Base-by-base conservation (phyloP, 2,888 invertebrate species). In the Acrobasis suavella region DNA sequence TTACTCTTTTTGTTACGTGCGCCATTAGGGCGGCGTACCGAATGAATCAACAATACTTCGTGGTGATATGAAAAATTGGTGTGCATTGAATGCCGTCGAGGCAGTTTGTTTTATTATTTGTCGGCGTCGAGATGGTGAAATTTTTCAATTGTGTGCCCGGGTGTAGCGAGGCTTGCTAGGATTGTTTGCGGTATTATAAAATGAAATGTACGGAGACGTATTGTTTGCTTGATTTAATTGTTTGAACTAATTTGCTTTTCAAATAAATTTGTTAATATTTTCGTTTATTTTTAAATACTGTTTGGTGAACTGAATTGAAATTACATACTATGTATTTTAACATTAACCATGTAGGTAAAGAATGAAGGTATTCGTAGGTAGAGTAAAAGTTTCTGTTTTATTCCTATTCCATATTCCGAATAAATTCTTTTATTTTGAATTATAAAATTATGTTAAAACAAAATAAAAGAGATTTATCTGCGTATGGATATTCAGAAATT, bases 1-100 rank as follows among this genome's bases (percentile, higher is more conserved):
- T 71, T 74, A 67, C 67, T 71, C 66, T 74, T 76, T 76, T 68
- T 67, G 65, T 66, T 63, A 69, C 65, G 66, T 64, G 71, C 56
- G 69, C 69, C 64, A 69, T 67, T 71, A 67, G 65, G 72, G 70
- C 69, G 66, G 64, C 56, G 46, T 58, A 39, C 56, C 60, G 64
- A 64, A 68, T 67, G 64, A 68, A 68, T 67, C 67, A 68, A 68
- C 68, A 67, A 67, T 66, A 62, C 63, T 62, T 10, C 61, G 56
- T 61, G 56, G 62, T 59, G 67, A 65, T 64, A 67, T 72, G 65
- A 67, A 68, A 72, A 65, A 74, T 67, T 66, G 63, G 55, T 46
- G 58, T 51, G 56, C 65, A 63, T 62, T 64, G 60, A 60, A 63
- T 63, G 50, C 37, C 15, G 58, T n/a, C 3, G 14, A 3, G 37